phyloP scores from a whole-genome alignment of 2,888 invertebrate species.

The Fabriciana adippe region DNA sequence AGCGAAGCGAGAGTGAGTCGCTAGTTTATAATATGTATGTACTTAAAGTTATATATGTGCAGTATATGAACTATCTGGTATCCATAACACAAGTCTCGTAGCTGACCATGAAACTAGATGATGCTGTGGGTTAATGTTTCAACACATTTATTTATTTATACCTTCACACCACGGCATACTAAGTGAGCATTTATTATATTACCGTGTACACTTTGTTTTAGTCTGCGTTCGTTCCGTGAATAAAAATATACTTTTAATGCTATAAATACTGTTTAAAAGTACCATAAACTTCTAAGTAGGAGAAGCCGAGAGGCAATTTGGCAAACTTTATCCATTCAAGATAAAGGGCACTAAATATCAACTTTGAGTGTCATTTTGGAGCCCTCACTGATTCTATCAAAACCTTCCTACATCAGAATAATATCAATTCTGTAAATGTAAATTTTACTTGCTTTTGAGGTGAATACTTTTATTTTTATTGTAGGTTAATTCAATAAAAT shows the following conservation, averaged over 20 bases:
- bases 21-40: too few species aligned
- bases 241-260: not conserved
- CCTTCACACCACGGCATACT: too few species aligned
- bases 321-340: conserved; percentile 15
- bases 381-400: conserved; percentile 23
- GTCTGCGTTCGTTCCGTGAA: too few species aligned
- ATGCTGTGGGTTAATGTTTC: too few species aligned
- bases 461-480: not conserved
- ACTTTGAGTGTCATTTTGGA: conserved; percentile 13
- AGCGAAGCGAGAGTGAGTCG: too few species aligned
- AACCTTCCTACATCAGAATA: not conserved
- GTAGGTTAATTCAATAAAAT: not conserved
- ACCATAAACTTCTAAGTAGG: conserved; percentile 22
- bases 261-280: conserved; percentile 15
- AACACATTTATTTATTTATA: too few species aligned
- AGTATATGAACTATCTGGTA: too few species aligned
- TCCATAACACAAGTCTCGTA: too few species aligned
- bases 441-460: not conserved
- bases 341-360: conserved; percentile 30
- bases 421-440: conserved; percentile 2
- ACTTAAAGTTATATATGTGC: too few species aligned
- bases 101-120: too few species aligned
- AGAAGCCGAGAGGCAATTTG: conserved; percentile 13
- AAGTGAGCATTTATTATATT: too few species aligned
- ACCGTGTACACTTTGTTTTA: too few species aligned